Percentiles rank a stretch among this genome's conserved stretches.
Conservation (phyloP, 2,888 invertebrate species). For the Hedya salicella region DNA sequence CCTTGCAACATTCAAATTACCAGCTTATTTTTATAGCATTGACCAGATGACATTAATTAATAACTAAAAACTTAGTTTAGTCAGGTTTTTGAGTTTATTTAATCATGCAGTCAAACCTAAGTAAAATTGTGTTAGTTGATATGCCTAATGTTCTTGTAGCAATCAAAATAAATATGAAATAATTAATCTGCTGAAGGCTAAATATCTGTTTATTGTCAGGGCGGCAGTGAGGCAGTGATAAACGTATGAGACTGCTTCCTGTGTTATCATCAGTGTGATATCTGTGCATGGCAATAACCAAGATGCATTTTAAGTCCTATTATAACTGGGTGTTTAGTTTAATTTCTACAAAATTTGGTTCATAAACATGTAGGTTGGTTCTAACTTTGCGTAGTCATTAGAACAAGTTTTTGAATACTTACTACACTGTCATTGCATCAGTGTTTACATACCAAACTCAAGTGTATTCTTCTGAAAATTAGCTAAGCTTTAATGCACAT, state of each 20-base stretch:
- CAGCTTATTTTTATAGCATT: neutral
- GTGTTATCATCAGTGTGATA: conserved; percentile 33
- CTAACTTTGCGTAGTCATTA: too few species aligned
- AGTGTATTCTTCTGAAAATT: too few species aligned
- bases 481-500: too few species aligned
- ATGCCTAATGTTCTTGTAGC: neutral
- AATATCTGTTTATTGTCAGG: conserved; percentile 35
- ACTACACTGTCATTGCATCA: too few species aligned
- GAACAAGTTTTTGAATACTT: too few species aligned
- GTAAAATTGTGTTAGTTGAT: too few species aligned
- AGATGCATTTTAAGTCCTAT: conserved; percentile 4
- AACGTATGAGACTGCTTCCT: conserved; percentile 34
- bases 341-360: too few species aligned
- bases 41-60: conserved; percentile 13
- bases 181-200: conserved; percentile 34
- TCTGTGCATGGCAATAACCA: conserved; percentile 17
- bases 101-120: too few species aligned
- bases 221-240: conserved; percentile 21
- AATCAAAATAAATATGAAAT: conserved; percentile 5
- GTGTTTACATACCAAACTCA: too few species aligned
- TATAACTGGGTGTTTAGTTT: neutral
- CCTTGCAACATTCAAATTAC: neutral
- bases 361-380: too few species aligned
- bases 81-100: too few species aligned
- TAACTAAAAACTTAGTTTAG: conserved; percentile 7